Conservation (phyloP, 2,888 invertebrate species). For the Neuroscelio doddi region DNA sequence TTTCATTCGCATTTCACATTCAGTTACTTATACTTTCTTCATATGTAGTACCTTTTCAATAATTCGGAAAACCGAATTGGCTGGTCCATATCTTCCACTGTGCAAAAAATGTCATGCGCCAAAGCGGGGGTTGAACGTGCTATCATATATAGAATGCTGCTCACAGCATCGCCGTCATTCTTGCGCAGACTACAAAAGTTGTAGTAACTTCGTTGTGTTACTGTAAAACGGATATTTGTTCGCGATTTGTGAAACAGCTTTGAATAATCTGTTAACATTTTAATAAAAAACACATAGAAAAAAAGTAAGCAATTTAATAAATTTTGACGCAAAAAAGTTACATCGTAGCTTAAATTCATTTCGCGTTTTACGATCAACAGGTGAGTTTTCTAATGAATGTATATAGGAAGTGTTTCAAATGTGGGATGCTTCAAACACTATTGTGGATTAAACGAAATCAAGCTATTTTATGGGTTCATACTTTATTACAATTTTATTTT, state of each 20-base stretch:
- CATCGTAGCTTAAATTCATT: background rate
- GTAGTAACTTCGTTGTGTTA: slow-evolving; percentile 47
- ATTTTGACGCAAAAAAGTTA: too few species aligned
- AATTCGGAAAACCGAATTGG: slow-evolving; percentile 15
- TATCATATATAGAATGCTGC: slow-evolving; percentile 66
- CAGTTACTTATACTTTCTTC: too few species aligned
- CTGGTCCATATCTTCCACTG: slow-evolving; percentile 29
- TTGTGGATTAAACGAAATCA: too few species aligned
- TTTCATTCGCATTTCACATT: too few species aligned
- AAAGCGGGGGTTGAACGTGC: slow-evolving; percentile 54
- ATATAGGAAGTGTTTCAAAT: too few species aligned
- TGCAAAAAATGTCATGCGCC: slow-evolving; percentile 53
- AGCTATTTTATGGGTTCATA: too few species aligned
- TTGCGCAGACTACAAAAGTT: slow-evolving; percentile 62
- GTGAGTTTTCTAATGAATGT: slow-evolving; percentile 37
- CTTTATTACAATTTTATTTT: too few species aligned
- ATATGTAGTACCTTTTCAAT: slow-evolving; percentile 14
- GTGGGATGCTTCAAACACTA: too few species aligned
- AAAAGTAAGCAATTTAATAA: too few species aligned
- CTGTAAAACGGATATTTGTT: slow-evolving; percentile 6
- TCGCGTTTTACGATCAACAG: slow-evolving; percentile 44
- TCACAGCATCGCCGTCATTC: slow-evolving; percentile 65
- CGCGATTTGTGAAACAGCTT: slow-evolving; percentile 12
- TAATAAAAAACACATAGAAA: too few species aligned
- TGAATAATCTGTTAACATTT: too few species aligned